Percentiles rank a stretch among this genome's conserved stretches.
phyloP scores from a whole-genome alignment of 30 jellyfish, hydroid and myxozoan genomes.

The Aurelia coerulea region DNA sequence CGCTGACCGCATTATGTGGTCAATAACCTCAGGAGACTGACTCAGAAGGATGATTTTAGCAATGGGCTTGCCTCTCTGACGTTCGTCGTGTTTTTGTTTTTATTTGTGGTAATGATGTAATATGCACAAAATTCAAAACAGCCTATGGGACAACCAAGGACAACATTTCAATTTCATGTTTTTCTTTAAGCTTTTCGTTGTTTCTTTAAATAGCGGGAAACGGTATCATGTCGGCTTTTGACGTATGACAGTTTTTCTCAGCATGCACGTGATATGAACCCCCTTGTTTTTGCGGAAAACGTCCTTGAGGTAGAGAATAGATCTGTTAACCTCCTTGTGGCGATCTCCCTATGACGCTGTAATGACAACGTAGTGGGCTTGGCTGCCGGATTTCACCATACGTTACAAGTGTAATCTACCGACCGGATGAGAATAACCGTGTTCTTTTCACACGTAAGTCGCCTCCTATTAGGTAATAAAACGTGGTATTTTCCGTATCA shows the following conservation, averaged over 20 bases:
- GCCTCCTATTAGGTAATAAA: no score
- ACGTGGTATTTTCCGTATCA: no score
- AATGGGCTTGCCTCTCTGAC: no score
- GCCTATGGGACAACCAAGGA: not conserved
- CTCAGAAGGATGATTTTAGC: no score
- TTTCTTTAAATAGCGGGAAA: conserved; percentile 68
- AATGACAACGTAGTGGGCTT: conserved; percentile 42
- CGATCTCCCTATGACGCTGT: conserved; percentile 43
- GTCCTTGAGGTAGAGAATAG: conserved; percentile 22
- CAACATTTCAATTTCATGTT: no score
- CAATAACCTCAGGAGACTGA: no score
- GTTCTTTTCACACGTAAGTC: not conserved
- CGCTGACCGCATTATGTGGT: no score
- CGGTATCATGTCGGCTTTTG: conserved; percentile 57
- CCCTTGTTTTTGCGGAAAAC: conserved; percentile 60
- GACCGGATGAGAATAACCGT: conserved; percentile 54
- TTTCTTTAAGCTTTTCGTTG: conserved; percentile 22
- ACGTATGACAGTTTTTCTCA: conserved; percentile 46
- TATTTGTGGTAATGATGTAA: conserved; percentile 50
- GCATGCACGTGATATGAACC: conserved; percentile 41
- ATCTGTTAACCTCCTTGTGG: conserved; percentile 28
- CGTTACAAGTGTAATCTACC: conserved; percentile 11
- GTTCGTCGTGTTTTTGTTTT: conserved; percentile 15
- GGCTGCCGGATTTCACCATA: conserved; percentile 53
- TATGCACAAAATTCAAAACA: conserved; percentile 19